Percentiles rank a stretch among this genome's conserved stretches.
These are phyloP conservation scores for Micrasema minimum DNA, from an alignment of 1,140 invertebrate species.

Conservation along the genomic window DNA sequence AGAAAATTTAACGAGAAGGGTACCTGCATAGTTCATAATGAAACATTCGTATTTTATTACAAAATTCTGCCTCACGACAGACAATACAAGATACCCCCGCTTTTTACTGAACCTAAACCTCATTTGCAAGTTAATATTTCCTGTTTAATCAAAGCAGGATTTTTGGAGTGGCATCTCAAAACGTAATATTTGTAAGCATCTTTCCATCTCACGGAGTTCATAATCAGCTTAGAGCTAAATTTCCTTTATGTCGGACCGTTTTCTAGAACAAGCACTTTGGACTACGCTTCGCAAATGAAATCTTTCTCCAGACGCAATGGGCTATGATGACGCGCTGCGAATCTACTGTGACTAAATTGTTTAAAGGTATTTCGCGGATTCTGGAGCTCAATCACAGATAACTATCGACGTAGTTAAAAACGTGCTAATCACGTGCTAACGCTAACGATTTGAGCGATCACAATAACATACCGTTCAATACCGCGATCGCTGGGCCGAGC, in stretches of 20 bases:
- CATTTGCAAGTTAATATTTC: slow-evolving; percentile 17
- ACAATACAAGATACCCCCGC: background rate
- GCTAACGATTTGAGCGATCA: too few species aligned
- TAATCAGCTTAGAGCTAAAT: slow-evolving; percentile 20
- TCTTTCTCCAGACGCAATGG: slow-evolving; percentile 10
- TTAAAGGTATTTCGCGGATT: background rate
- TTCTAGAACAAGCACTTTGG: slow-evolving; percentile 4
- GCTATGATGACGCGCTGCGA: slow-evolving; percentile 16
- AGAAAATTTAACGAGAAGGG: too few species aligned
- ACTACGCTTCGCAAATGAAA: slow-evolving; percentile 15
- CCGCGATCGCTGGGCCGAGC: too few species aligned
- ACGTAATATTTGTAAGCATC: slow-evolving; percentile 11
- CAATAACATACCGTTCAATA: too few species aligned
- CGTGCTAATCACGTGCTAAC: too few species aligned
- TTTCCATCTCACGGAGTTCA: slow-evolving; percentile 7
- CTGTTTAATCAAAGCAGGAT: slow-evolving; percentile 24
- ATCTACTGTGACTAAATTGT: slow-evolving; percentile 21
- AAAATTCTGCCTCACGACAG: background rate
- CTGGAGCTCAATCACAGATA: too few species aligned
- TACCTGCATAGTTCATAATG: too few species aligned
- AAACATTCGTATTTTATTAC: too few species aligned
- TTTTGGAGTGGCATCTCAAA: slow-evolving; percentile 8
- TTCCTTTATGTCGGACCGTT: slow-evolving; percentile 4
- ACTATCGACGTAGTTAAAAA: too few species aligned
- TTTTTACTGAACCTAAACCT: slow-evolving; percentile 10